Evolutionary conservation across 2,113 vertebrate genomes (phyloP).

Genomic region (Eptesicus fuscus): DNA sequence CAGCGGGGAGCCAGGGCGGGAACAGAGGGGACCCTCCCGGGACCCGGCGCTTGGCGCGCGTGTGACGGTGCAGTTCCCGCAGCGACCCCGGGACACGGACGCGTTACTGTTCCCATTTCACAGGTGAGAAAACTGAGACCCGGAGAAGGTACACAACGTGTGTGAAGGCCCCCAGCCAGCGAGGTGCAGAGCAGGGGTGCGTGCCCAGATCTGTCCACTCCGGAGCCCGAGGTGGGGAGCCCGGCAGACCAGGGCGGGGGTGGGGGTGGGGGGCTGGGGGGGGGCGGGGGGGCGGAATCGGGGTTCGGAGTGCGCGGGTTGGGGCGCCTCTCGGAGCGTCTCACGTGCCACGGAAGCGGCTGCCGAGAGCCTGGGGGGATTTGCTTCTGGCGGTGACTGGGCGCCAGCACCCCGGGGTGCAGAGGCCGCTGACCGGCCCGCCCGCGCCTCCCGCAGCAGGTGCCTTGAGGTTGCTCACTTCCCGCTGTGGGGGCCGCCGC

Average conservation of each 20-base stretch:
- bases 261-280: too few relatives aligned
- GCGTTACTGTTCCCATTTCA: neutral
- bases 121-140: neutral
- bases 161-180: too few relatives aligned
- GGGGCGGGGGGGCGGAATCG: neutral
- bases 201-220: rapidly evolving
- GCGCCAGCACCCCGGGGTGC: neutral
- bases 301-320: rapidly evolving
- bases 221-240: too few relatives aligned
- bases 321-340: neutral
- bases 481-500: conserved; percentile 15
- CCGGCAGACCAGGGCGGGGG: neutral
- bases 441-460: neutral
- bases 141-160: neutral
- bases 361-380: neutral
- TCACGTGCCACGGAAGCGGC: neutral
- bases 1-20: neutral
- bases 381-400: neutral
- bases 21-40: neutral
- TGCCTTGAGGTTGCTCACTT: conserved; percentile 46
- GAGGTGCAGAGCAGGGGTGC: neutral
- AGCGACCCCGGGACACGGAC: rapidly evolving
- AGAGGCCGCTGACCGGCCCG: neutral
- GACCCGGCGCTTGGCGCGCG: rapidly evolving
- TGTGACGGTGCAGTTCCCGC: neutral